Evolutionary conservation across 1,140 invertebrate species (phyloP), one percentile per base, ranked within the genome.

Genomic region (Aphaenogaster floridana): DNA sequence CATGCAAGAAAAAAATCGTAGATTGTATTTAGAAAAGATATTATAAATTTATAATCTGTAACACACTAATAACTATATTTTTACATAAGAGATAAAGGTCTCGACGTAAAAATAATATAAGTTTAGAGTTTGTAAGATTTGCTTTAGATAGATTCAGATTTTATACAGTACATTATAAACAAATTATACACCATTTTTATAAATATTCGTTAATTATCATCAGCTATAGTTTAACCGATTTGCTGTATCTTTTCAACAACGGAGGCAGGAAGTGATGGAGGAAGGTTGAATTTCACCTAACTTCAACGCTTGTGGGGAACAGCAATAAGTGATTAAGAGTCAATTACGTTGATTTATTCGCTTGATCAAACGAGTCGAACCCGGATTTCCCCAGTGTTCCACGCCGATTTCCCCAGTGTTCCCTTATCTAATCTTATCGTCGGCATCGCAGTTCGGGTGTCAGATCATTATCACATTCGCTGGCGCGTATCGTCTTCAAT

Each of bases 401-500:
- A 68, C 77, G n/a, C n/a, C 36, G 78, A 77, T 77, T 77, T 77
- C 57, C 39, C 57, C 42, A 9, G 34, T 34, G 59, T 64, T 36
- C 7, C 13, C 17, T 64, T 50, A 61, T 84, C 61, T 39, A 52
- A 63, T 48, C 52, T 85, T 85, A 34, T 36, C n/a, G 2, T 8
- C 11, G 21, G 15, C 8, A 52, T 50, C 15, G 59, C 21, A 42
- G 36, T 42, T 45, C 4, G 21, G 15, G 13, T 80, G 45, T 68
- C 61, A 21, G n/a, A 13, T 54, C 36, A 36, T 42, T 48, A 42
- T 68, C 77, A 68, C 50, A 57, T 21, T 81, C 21, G 15, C 66
- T 13, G 52, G 52, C 39, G 77, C 77, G 52, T 81, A n/a, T 83
- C 52, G 42, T 28, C 42, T 84, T 34, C 45, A 61, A 59, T 74